Conservation (phyloP, 2,888 invertebrate species). For the Pseudococcus longispinus region DNA sequence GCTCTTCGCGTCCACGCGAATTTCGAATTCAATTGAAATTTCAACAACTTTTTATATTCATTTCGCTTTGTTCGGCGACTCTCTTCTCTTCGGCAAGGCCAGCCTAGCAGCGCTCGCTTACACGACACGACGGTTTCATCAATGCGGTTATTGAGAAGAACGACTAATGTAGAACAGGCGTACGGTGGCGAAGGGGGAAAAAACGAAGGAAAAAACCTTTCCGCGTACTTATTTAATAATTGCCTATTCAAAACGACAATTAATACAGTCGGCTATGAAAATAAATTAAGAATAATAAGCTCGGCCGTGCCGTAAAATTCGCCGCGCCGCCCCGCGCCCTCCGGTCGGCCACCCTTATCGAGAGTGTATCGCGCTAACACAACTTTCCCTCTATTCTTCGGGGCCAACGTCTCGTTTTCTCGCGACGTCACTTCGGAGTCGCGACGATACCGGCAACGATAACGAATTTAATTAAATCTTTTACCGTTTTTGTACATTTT, state of each 20-base stretch:
- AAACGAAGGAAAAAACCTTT: neutral
- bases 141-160: neutral
- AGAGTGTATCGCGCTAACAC: neutral
- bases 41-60: constrained; percentile 11
- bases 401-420: neutral
- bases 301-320: neutral
- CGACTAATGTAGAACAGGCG: no score
- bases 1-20: neutral
- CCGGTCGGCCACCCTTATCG: no score
- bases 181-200: neutral
- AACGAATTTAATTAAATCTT: constrained; percentile 6
- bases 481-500: neutral
- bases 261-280: neutral
- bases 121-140: neutral
- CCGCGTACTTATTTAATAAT: neutral
- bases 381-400: neutral
- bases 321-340: neutral
- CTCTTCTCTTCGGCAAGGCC: neutral
- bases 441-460: neutral
- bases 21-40: neutral
- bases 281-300: neutral
- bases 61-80: neutral
- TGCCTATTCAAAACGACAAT: neutral
- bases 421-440: neutral
- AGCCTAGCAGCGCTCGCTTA: neutral